These are phyloP conservation scores for Cryptocephalus primarius DNA, from an alignment of 2,888 invertebrate genomes.

Conservation along the genomic window DNA sequence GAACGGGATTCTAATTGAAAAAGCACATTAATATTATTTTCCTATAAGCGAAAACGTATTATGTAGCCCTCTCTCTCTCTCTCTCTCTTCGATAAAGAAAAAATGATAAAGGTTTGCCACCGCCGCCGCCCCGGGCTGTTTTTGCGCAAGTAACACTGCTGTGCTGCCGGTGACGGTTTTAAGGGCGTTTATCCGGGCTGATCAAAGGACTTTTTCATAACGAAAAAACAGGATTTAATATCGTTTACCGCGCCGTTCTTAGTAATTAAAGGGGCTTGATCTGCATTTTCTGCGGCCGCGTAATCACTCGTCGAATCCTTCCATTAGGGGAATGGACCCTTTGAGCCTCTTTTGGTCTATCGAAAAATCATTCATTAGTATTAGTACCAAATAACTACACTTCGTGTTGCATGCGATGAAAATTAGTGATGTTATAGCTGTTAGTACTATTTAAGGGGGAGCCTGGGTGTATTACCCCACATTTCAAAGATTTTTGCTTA, in stretches of 20 bases:
- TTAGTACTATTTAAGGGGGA: too few relatives aligned
- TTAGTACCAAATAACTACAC: too few relatives aligned
- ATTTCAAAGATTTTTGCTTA: too few relatives aligned
- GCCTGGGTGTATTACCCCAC: too few relatives aligned
- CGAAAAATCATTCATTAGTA: too few relatives aligned
- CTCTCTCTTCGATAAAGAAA: constrained; percentile 10
- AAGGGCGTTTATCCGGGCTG: constrained; percentile 13
- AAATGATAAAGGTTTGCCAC: constrained; percentile 17
- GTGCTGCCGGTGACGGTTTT: constrained; percentile 18
- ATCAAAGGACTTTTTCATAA: constrained; percentile 23
- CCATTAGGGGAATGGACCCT: too few relatives aligned
- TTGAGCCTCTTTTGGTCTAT: too few relatives aligned
- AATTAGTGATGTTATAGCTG: too few relatives aligned
- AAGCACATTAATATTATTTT: constrained; percentile 28
- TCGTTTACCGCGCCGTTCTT: constrained; percentile 1
- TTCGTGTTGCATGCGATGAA: too few relatives aligned
- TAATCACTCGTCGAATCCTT: too few relatives aligned
- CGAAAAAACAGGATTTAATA: constrained; percentile 7
- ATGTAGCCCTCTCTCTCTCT: constrained; percentile 7
- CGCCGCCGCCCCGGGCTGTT: constrained; percentile 6
- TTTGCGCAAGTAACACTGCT: constrained; percentile 9
- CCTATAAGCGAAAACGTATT: constrained; percentile 24
- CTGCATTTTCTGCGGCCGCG: too few relatives aligned
- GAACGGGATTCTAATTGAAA: constrained; percentile 25
- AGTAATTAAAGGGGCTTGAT: too few relatives aligned